Conservation (phyloP, 2,888 invertebrate genomes). For the Conus canariensis region DNA sequence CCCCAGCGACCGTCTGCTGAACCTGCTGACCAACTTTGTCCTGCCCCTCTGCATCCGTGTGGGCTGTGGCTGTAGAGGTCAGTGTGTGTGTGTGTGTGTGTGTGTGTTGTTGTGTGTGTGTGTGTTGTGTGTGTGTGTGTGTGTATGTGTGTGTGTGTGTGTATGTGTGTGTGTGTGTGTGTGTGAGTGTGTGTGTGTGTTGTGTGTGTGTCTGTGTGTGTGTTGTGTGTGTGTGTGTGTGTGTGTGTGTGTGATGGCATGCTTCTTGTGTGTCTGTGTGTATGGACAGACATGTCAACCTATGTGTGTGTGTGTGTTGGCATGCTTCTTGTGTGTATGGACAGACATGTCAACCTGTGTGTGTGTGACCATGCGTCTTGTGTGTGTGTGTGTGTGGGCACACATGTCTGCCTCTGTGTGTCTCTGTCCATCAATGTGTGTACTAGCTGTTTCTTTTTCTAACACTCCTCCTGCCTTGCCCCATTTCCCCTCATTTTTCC, state of each 20-base stretch:
- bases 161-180: background rate
- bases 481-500: too few relatives aligned
- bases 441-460: background rate
- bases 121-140: too few relatives aligned
- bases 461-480: too few relatives aligned
- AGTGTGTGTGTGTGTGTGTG: constrained; percentile 34
- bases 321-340: too few relatives aligned
- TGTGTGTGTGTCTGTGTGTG: background rate
- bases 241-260: background rate
- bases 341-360: background rate
- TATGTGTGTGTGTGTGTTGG: too few relatives aligned
- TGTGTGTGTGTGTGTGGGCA: constrained; percentile 1
- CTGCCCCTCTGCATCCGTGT: constrained; percentile 97
- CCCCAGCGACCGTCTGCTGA: constrained; percentile 93
- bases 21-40: constrained; percentile 95
- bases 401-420: background rate
- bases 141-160: too few relatives aligned
- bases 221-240: constrained; percentile 71
- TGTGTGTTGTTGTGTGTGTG: background rate
- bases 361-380: background rate
- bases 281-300: constrained; percentile 82
- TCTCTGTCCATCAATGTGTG: background rate
- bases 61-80: constrained; percentile 96
- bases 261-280: background rate
- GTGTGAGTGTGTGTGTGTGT: background rate